Evolutionary conservation across 2,113 vertebrate genomes (phyloP).

Genomic region (Trematomus loennbergii): DNA sequence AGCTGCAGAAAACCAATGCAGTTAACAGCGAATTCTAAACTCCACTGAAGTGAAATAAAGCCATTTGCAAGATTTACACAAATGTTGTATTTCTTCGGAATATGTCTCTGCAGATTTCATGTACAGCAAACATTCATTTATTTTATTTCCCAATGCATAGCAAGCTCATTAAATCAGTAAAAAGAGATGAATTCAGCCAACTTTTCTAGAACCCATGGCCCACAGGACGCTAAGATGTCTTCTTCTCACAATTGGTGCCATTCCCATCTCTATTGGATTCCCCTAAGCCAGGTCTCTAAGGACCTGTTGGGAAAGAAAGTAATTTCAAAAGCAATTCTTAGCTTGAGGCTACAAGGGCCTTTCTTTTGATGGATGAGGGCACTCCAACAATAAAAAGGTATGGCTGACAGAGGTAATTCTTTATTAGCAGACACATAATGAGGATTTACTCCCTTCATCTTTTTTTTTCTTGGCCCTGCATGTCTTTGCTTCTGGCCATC

Average conservation of each 20-base stretch:
- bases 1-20: conserved; percentile 39
- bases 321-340: conserved; percentile 83
- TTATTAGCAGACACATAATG: conserved; percentile 82
- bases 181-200: conserved; percentile 20
- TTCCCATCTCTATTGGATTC: conserved; percentile 52
- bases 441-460: conserved; percentile 75
- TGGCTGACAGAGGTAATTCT: conserved; percentile 72
- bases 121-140: background rate
- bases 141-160: conserved; percentile 5
- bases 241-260: conserved; percentile 42
- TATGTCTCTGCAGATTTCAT: conserved; percentile 18
- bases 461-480: conserved; percentile 19
- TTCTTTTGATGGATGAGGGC: conserved; percentile 69
- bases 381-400: conserved; percentile 72
- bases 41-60: background rate
- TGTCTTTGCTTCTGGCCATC: conserved; percentile 74
- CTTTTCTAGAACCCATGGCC: conserved; percentile 17
- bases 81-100: conserved; percentile 8
- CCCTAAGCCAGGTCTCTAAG: conserved; percentile 59
- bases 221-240: conserved; percentile 43
- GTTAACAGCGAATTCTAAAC: conserved; percentile 15
- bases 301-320: conserved; percentile 72
- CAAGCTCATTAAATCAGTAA: conserved; percentile 49
- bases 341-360: conserved; percentile 61
- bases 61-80: conserved; percentile 7